These are phyloP conservation scores for Peromyscus attwateri DNA, from an alignment of 2,797 vertebrate genomes.

Conservation along the genomic window DNA sequence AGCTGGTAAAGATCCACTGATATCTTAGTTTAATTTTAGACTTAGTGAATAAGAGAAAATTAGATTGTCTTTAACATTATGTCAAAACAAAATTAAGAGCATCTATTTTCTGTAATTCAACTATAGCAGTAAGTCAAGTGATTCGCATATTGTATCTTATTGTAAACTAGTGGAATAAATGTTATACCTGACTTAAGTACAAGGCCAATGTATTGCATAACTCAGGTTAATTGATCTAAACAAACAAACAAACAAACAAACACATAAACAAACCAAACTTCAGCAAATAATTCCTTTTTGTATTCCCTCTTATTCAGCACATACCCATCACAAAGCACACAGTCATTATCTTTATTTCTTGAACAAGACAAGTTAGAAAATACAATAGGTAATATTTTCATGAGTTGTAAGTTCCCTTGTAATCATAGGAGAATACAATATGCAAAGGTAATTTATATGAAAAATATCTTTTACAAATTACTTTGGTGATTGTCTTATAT, in stretches of 20 bases:
- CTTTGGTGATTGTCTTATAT: neutral
- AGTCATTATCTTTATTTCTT: neutral
- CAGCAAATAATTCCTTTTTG: neutral
- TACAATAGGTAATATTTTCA: neutral
- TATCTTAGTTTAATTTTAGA: neutral
- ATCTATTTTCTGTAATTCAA: neutral
- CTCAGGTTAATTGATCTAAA: neutral
- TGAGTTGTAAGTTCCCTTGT: neutral
- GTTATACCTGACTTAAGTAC: neutral
- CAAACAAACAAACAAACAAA: neutral
- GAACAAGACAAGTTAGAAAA: neutral
- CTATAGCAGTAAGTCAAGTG: neutral
- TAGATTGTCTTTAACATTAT: neutral
- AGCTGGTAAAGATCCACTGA: neutral
- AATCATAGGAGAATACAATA: neutral
- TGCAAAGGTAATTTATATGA: neutral
- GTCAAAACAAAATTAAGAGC: conserved; percentile 14
- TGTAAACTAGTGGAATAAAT: neutral
- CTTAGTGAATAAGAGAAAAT: neutral
- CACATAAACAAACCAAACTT: neutral
- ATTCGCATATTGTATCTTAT: neutral
- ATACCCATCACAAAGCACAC: rapidly evolving
- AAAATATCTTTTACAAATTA: neutral
- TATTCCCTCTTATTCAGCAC: neutral
- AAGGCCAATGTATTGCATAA: neutral